phyloP scores from a whole-genome alignment of 2,888 invertebrate genomes.

The Lysandra coridon region DNA sequence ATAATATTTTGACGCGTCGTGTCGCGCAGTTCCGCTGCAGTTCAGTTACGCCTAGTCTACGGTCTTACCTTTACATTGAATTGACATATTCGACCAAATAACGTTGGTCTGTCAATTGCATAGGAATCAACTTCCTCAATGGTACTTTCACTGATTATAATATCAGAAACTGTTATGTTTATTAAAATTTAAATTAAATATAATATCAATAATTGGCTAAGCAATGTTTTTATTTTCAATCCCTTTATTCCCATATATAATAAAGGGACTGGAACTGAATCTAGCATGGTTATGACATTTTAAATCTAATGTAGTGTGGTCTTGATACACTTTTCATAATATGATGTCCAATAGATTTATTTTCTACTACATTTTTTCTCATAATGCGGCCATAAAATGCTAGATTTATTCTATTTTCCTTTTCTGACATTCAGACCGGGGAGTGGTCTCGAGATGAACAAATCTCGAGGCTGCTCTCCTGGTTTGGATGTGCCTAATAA shows the following conservation, averaged over 20 bases:
- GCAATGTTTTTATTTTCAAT: constrained; percentile 4
- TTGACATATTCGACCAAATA: too few species aligned
- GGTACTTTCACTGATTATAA: too few species aligned
- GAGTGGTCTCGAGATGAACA: not conserved
- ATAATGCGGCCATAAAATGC: not conserved
- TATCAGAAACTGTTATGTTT: too few species aligned
- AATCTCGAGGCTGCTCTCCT: not conserved
- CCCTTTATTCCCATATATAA: not conserved
- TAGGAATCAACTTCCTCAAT: too few species aligned
- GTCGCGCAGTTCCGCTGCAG: too few species aligned
- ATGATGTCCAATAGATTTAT: not conserved
- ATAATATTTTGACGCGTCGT: too few species aligned
- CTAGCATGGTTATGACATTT: not conserved
- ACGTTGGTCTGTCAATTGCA: too few species aligned
- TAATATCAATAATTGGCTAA: not conserved
- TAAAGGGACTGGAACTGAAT: not conserved
- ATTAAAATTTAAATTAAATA: too few species aligned
- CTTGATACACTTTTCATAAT: not conserved
- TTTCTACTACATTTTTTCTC: not conserved
- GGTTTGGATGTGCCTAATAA: not conserved
- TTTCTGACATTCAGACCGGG: constrained; percentile 1
- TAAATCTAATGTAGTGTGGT: not conserved
- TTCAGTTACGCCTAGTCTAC: too few species aligned
- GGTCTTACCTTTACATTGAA: too few species aligned
- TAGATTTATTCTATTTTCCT: not conserved